A percentile compares a stretch with the other conserved stretches of the same genome.
phyloP scores from a whole-genome alignment of 2,797 vertebrate genomes.

The Acrocephalus scirpaceus region DNA sequence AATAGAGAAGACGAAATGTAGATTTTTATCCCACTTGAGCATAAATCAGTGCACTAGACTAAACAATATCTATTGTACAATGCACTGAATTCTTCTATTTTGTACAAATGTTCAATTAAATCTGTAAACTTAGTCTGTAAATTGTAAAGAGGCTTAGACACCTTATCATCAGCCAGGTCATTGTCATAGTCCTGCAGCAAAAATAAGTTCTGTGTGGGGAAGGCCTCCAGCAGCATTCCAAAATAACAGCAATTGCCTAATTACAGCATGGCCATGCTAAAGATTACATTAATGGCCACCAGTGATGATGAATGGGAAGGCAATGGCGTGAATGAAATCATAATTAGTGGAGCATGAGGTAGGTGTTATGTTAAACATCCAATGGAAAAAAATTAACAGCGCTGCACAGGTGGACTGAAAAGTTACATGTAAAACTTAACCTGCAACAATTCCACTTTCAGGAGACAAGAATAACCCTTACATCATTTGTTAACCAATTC shows the following conservation, averaged over 20 bases:
- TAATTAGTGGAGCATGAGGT: not conserved
- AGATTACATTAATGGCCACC: not conserved
- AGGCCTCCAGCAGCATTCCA: not conserved
- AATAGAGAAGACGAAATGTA: slow-evolving; percentile 2
- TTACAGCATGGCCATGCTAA: not conserved
- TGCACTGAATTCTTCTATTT: not conserved
- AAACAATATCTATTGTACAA: slow-evolving; percentile 55
- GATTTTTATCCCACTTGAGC: slow-evolving; percentile 41
- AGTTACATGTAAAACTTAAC: not conserved
- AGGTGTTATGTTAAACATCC: not conserved
- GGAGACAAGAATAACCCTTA: not conserved
- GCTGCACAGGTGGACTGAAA: not conserved
- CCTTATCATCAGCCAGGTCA: not conserved
- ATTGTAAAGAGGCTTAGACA: not conserved
- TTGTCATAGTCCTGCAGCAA: not conserved
- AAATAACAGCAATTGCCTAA: not conserved
- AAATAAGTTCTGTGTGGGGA: not conserved
- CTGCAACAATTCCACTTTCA: not conserved
- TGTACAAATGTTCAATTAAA: not conserved
- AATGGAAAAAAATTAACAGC: not conserved
- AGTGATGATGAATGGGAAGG: not conserved
- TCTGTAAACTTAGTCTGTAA: not conserved
- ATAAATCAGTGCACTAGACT: slow-evolving; percentile 47
- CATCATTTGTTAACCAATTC: not conserved
- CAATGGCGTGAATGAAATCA: not conserved